Evolutionary conservation across 2,888 invertebrate genomes (phyloP).

Genomic region (Horisme vitalbata): DNA sequence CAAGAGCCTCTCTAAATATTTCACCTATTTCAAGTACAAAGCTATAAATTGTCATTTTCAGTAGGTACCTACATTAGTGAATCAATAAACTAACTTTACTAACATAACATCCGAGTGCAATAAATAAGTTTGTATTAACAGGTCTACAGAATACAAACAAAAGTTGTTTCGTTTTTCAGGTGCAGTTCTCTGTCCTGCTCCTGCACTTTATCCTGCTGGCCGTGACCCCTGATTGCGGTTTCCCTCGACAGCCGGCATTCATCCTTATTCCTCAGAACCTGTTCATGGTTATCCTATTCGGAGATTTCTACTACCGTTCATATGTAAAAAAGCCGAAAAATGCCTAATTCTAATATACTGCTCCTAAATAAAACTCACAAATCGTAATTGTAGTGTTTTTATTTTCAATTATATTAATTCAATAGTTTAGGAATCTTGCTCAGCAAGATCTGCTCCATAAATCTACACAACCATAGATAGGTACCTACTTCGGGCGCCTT

Average conservation of each 20-base stretch:
- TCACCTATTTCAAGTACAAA: no score
- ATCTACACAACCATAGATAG: no score
- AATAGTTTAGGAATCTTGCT: neutral
- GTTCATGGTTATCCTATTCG: conserved; percentile 86
- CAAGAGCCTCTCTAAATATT: no score
- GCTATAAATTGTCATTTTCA: no score
- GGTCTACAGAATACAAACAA: no score
- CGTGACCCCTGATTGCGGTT: conserved; percentile 75
- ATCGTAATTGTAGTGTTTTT: neutral
- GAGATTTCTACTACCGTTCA: conserved; percentile 85
- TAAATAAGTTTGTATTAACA: no score
- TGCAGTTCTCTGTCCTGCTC: conserved; percentile 85
- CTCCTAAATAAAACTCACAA: conserved; percentile 6
- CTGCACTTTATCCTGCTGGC: conserved; percentile 74
- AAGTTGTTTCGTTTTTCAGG: conserved; percentile 57
- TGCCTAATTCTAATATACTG: conserved; percentile 12
- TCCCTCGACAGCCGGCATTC: conserved; percentile 78
- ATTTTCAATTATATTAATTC: neutral
- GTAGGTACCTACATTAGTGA: no score
- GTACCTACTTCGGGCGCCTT: no score
- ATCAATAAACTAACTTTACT: no score
- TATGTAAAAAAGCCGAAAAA: conserved; percentile 69
- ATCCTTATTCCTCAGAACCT: conserved; percentile 85
- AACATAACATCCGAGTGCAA: no score
- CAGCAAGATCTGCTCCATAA: no score